Evolutionary conservation across 2,888 invertebrate species (phyloP).

Genomic region (Cheilosia soror): DNA sequence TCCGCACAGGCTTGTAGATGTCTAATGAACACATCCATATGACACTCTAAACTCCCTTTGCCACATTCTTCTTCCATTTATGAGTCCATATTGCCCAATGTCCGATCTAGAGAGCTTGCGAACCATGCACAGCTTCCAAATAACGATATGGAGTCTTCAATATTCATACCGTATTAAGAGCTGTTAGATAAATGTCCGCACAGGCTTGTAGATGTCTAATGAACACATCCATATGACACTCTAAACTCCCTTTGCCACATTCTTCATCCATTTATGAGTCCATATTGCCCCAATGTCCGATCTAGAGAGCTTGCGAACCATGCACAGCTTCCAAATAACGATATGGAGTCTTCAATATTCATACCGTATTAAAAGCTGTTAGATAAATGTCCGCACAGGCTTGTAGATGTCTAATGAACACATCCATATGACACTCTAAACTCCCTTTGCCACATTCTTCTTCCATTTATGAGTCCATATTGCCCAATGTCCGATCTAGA

Average conservation of each 20-base stretch:
- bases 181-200: constrained; percentile 2
- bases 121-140: not conserved
- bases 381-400: constrained; percentile 7
- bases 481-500: not conserved
- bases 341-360: not conserved
- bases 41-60: constrained; percentile 38
- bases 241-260: constrained; percentile 15
- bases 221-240: constrained; percentile 5
- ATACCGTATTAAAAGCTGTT: constrained; percentile 24
- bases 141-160: not conserved
- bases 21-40: constrained; percentile 24
- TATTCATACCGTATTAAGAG: not conserved
- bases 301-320: not conserved
- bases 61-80: not conserved
- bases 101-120: too few species aligned
- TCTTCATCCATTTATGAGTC: not conserved
- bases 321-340: constrained; percentile 21
- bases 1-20: constrained; percentile 25
- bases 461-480: not conserved
- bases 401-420: constrained; percentile 40
- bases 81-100: not conserved
- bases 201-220: constrained; percentile 4
- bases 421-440: constrained; percentile 28
- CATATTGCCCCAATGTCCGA: not conserved
- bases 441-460: constrained; percentile 1